Evolutionary conservation across 2,888 invertebrate species (phyloP), one percentile per base, ranked within the genome.

Genomic region (Scelioninae gen. 2): DNA sequence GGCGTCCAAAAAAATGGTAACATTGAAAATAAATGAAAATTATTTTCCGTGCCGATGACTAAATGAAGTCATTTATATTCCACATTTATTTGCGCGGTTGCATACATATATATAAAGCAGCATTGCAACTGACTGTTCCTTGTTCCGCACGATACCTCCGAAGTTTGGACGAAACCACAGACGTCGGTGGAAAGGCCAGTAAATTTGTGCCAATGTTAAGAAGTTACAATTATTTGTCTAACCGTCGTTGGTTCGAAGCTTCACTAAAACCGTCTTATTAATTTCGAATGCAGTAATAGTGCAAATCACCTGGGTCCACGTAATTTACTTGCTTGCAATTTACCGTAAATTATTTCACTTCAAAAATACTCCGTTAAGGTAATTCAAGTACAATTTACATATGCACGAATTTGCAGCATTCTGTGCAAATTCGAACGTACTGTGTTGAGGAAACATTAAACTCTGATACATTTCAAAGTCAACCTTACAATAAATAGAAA

Each of bases 101-200:
- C 46, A 15, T 15, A 46, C n/a, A 10, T 28, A 9, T 28, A 46
- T 10, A 15, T 25, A n/a, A n/a, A 9, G 15, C 15, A 46, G 46
- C 74, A 68, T 72, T 71, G 74, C 71, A 73, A 74, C 77, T 73
- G 76, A 73, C 79, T 79, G 77, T 80, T 78, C 68, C 68, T 73
- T 76, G 76, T 77, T 76, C 63, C 67, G 35, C 65, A 68, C 22
- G 25, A 73, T 77, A 76, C 78, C 75, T 73, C 63, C 73, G 61
- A 77, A 79, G 74, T 79, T 79, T 52, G n/a, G 53, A 41, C 48
- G 41, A 22, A 74, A 73, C 64, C 52, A 41, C 58, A 64, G 37
- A 46, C 35, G 18, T 22, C 46, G 31, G 39, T 60, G 58, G 46
- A 67, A 70, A 57, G 65, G 31, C 55, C 45, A 53, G 33, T 60